Evolutionary conservation across 2,888 invertebrate genomes (phyloP).

Genomic region (Hyppa rectilinea): DNA sequence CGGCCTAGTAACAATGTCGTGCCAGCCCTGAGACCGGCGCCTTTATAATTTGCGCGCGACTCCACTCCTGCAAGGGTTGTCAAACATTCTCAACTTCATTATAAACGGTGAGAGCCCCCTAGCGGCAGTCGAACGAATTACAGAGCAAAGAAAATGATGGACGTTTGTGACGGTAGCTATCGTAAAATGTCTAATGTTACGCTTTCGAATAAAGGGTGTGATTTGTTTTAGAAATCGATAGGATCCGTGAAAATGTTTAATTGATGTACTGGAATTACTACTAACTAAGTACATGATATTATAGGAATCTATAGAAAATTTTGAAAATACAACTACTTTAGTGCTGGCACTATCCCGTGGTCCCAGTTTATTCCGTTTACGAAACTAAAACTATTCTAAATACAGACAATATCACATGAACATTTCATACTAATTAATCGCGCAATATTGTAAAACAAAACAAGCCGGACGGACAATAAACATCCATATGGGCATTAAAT

Average conservation of each 20-base stretch:
- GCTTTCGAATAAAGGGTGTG: constrained; percentile 20
- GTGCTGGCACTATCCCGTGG: too few species aligned
- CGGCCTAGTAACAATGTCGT: constrained; percentile 15
- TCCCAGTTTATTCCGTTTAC: background rate
- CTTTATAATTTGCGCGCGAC: constrained; percentile 71
- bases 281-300: background rate
- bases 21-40: constrained; percentile 74
- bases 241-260: background rate
- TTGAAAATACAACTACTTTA: too few species aligned
- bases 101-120: constrained; percentile 70
- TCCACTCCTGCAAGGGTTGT: constrained; percentile 74
- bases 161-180: constrained; percentile 43
- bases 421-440: constrained; percentile 30
- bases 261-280: background rate
- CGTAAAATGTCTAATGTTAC: constrained; percentile 37
- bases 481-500: constrained; percentile 26
- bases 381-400: constrained; percentile 13
- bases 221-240: constrained; percentile 18
- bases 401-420: background rate
- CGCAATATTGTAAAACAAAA: constrained; percentile 29
- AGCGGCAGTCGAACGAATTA: constrained; percentile 69
- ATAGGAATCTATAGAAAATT: background rate
- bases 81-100: constrained; percentile 80
- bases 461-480: constrained; percentile 22
- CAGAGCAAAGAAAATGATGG: constrained; percentile 64